Evolutionary conservation across 1,140 invertebrate genomes (phyloP), one percentile per base, ranked within the genome.

Genomic region (Chironomus striatipennis): DNA sequence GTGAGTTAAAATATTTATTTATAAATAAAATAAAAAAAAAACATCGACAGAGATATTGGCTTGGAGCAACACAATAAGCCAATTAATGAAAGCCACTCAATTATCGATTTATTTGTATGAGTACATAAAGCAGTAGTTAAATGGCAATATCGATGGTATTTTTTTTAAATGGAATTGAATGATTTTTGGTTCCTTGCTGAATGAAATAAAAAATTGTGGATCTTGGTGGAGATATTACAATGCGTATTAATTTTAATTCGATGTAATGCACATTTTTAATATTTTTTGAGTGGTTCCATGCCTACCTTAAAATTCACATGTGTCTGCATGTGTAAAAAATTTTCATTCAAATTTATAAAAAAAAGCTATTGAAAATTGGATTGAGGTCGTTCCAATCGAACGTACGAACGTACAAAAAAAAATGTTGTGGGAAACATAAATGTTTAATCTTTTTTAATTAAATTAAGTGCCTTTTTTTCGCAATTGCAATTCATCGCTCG

Each of bases 391-490:
- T 34, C 24, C 24, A 34, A 34, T 34, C 24, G 24, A 34, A 34
- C 24, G 24, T 34, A 34, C 24, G 24, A 2, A 34, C 24, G 24
- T n/a, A n/a, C n/a, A 34, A 34, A 34, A 34, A 34, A 34, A 34
- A 34, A 34, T 34, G 47, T 57, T 57, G 47, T 57, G n/a, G 9
- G n/a, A 70, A 67, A 34, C 24, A 67, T 67, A 67, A 70, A 70
- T 70, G 65, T 70, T 70, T 70, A 70, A 70, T 70, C 65, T 70
- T 70, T 57, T 57, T 70, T 70, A 70, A 70, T 70, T 70, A 20
- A 70, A 70, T 70, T 70, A 70, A 70, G 20, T 70, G 65, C n/a
- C 18, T 57, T 57, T 57, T 57, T n/a, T 57, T n/a, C 47, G n/a
- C 12, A 57, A 12, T n/a, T 57, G 47, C 47, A 57, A 34, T 34